phyloP scores from a whole-genome alignment of 2,797 vertebrate species.

The Pelobates cultripes region DNA sequence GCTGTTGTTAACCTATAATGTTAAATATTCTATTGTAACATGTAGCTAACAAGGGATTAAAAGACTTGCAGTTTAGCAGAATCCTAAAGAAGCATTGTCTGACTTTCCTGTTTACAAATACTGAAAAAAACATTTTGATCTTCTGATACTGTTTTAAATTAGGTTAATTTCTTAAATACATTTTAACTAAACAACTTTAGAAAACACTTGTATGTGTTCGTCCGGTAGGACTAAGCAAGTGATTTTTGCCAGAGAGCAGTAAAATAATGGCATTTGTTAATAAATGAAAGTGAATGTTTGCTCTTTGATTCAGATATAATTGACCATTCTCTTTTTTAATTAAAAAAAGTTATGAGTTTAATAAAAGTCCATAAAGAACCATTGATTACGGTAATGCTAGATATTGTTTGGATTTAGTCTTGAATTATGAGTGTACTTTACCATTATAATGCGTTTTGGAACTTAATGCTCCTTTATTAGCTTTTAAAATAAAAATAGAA shows the following conservation, averaged over 20 bases:
- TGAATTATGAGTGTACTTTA: slow-evolving; percentile 1
- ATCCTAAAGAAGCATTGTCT: not conserved
- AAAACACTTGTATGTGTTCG: not conserved
- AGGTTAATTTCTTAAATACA: not conserved
- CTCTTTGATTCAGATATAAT: slow-evolving; percentile 4
- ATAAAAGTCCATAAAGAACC: slow-evolving; percentile 11
- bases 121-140: not conserved
- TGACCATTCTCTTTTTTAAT: not conserved
- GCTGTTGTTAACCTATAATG: too few relatives aligned
- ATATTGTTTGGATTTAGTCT: not conserved
- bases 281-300: slow-evolving; percentile 3
- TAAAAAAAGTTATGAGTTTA: slow-evolving; percentile 2
- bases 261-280: not conserved
- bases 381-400: not conserved
- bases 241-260: not conserved
- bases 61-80: too few relatives aligned
- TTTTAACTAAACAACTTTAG: not conserved
- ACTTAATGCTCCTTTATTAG: not conserved
- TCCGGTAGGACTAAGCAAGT: not conserved
- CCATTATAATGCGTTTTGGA: not conserved
- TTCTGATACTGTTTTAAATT: not conserved
- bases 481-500: not conserved
- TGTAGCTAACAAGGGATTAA: too few relatives aligned
- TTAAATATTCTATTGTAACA: too few relatives aligned
- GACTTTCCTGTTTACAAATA: not conserved